These are phyloP conservation scores for Blastobasis adustella DNA, from an alignment of 2,888 invertebrate species.

Conservation along the genomic window DNA sequence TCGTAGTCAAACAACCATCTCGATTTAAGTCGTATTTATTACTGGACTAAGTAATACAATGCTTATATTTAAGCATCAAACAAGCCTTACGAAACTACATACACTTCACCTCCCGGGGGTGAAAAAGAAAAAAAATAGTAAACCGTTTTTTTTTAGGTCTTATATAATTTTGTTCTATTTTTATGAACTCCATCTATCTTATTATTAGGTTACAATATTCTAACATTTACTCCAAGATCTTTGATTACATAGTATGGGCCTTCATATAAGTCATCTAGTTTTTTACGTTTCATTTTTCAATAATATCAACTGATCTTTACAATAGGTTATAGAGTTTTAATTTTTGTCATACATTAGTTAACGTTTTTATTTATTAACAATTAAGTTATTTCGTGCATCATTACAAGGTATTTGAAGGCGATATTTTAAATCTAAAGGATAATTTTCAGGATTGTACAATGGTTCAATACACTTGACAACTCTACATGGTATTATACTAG, in stretches of 20 bases:
- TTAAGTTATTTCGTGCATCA: neutral
- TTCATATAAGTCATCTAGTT: neutral
- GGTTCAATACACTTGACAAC: neutral
- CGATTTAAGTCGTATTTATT: too few species aligned
- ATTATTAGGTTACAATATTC: neutral
- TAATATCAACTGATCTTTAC: neutral
- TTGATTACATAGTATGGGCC: slow-evolving; percentile 1
- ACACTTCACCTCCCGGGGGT: too few species aligned
- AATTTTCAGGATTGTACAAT: slow-evolving; percentile 2
- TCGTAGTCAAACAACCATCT: too few species aligned
- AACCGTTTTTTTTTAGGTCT: too few species aligned
- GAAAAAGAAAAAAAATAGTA: too few species aligned
- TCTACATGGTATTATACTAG: neutral
- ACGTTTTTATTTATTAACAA: neutral
- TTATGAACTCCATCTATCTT: neutral
- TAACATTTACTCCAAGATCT: neutral
- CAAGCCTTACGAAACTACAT: too few species aligned
- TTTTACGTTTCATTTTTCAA: neutral
- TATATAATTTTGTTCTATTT: neutral
- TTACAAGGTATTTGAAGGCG: neutral
- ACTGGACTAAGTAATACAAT: too few species aligned
- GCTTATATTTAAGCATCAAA: too few species aligned
- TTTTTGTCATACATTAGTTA: neutral
- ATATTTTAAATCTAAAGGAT: slow-evolving; percentile 3
- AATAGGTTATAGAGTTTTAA: neutral